phyloP scores from a whole-genome alignment of 2,888 invertebrate genomes.

The Priocnemis perturbator region DNA sequence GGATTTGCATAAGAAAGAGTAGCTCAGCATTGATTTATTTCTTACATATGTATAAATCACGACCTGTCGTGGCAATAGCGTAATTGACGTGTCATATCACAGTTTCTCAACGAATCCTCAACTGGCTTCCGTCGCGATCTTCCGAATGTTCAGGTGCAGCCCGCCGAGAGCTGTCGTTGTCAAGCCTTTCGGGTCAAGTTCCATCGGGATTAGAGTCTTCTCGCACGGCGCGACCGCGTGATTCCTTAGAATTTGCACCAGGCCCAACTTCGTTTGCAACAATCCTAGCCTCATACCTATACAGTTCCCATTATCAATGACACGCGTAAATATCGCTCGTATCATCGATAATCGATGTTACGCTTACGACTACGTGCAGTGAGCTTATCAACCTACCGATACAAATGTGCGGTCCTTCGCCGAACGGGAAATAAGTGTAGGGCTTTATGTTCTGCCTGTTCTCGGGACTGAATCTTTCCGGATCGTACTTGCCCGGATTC shows the following conservation, averaged over 20 bases:
- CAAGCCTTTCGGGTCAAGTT: slow-evolving; percentile 49
- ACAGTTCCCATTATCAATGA: slow-evolving; percentile 9
- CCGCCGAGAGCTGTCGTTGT: slow-evolving; percentile 46
- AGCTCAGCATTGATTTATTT: too few species aligned
- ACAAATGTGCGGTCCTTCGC: slow-evolving; percentile 66
- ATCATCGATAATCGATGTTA: too few species aligned
- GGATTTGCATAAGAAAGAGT: too few species aligned
- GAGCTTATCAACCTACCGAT: slow-evolving; percentile 63
- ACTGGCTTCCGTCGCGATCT: background rate
- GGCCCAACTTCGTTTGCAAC: slow-evolving; percentile 58
- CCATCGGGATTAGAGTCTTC: slow-evolving; percentile 56
- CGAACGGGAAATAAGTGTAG: slow-evolving; percentile 66
- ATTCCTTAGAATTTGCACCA: slow-evolving; percentile 54
- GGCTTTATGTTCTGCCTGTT: slow-evolving; percentile 61
- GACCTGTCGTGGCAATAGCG: too few species aligned
- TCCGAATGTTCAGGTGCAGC: slow-evolving; percentile 48
- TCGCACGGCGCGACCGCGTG: slow-evolving; percentile 56
- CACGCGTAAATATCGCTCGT: background rate
- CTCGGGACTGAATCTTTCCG: slow-evolving; percentile 70
- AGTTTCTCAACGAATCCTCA: background rate
- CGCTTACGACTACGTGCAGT: too few species aligned
- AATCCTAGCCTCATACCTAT: slow-evolving; percentile 58
- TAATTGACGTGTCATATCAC: too few species aligned
- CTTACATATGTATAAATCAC: too few species aligned
- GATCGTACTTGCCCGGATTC: slow-evolving; percentile 71